These are phyloP conservation scores for Aselliscus stoliczkanus DNA, from an alignment of 2,797 vertebrate species.

Conservation along the genomic window DNA sequence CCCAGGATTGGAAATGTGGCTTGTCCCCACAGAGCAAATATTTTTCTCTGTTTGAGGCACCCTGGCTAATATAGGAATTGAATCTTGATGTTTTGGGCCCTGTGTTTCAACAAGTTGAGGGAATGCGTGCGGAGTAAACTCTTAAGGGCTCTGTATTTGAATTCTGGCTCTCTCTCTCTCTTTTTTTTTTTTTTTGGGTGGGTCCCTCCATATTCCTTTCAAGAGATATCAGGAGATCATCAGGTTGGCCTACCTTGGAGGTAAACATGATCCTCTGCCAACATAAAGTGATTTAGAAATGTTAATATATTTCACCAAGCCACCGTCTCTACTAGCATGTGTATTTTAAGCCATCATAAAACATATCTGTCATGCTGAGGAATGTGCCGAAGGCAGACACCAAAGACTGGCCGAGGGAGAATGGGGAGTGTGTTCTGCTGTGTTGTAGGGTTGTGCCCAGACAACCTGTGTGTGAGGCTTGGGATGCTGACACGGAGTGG, in stretches of 20 bases:
- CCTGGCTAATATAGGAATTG: background rate
- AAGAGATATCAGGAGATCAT: background rate
- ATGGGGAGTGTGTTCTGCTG: constrained; percentile 4
- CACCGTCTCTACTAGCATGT: constrained; percentile 34
- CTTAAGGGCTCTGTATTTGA: background rate
- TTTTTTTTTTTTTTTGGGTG: background rate
- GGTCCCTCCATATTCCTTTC: background rate
- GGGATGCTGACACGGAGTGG: background rate
- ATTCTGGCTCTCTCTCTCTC: background rate
- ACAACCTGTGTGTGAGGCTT: background rate
- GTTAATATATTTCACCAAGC: constrained; percentile 31
- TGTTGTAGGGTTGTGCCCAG: constrained; percentile 47
- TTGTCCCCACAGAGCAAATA: constrained; percentile 38
- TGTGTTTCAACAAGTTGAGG: background rate
- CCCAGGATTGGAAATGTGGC: constrained; percentile 9
- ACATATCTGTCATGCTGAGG: constrained; percentile 50
- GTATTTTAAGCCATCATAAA: constrained; percentile 54
- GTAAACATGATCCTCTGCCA: constrained; percentile 56
- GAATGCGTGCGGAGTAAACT: background rate
- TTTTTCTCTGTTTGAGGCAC: constrained; percentile 14
- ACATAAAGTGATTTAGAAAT: constrained; percentile 59
- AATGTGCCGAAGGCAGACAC: constrained; percentile 52
- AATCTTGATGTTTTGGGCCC: background rate
- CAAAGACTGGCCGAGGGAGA: background rate
- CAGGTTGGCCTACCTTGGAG: constrained; percentile 20